Evolutionary conservation across 2,797 vertebrate species (phyloP).

Genomic region (Ceryle rudis): DNA sequence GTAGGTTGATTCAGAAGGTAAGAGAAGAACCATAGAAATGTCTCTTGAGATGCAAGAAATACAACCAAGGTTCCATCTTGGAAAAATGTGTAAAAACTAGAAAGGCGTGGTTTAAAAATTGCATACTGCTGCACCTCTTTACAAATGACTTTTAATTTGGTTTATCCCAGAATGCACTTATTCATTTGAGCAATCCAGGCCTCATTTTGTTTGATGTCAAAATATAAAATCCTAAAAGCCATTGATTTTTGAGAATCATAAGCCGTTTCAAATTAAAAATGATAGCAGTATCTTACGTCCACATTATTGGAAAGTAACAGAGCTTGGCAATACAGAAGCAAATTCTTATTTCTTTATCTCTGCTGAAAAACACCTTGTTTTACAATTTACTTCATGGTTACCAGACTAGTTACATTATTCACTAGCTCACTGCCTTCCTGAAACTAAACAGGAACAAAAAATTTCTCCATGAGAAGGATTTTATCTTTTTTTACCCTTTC

Average conservation of each 20-base stretch:
- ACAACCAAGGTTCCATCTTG: not conserved
- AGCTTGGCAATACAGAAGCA: not conserved
- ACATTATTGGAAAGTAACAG: not conserved
- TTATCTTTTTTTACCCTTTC: not conserved
- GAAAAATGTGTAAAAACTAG: not conserved
- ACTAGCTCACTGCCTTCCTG: not conserved
- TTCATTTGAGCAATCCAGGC: not conserved
- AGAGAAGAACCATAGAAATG: not conserved
- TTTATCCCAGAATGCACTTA: not conserved
- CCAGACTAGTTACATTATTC: not conserved
- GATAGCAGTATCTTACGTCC: not conserved
- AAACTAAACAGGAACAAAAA: not conserved
- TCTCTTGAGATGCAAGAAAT: not conserved
- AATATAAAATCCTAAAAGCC: not conserved
- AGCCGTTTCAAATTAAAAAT: not conserved
- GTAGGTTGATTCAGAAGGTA: not conserved
- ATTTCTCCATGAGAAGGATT: not conserved
- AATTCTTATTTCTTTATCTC: not conserved
- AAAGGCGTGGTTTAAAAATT: not conserved
- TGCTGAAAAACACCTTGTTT: not conserved
- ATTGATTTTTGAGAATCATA: not conserved
- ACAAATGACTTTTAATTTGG: not conserved
- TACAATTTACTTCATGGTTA: not conserved
- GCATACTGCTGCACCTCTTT: not conserved
- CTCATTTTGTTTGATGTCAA: not conserved